A percentile compares a stretch with the other conserved stretches of the same genome.
Evolutionary conservation across 1,140 invertebrate species (phyloP).

Genomic region (Bombus superbus): DNA sequence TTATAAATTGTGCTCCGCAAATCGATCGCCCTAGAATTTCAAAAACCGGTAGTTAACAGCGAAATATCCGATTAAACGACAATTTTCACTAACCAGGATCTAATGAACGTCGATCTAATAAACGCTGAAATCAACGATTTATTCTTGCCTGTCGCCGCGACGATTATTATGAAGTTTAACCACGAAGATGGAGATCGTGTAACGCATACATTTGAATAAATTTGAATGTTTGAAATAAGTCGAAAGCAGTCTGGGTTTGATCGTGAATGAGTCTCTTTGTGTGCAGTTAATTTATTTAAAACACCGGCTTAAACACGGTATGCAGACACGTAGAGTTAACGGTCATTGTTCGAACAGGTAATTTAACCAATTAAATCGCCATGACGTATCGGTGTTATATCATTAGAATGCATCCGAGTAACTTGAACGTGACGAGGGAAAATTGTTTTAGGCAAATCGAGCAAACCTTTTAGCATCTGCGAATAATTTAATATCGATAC

Average conservation of each 20-base stretch:
- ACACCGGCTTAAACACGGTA: not conserved
- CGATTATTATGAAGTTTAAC: not conserved
- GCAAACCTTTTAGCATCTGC: too few species aligned
- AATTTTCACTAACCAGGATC: not conserved
- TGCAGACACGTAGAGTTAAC: not conserved
- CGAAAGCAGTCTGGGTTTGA: not conserved
- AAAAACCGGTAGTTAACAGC: not conserved
- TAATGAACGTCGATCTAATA: not conserved
- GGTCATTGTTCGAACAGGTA: not conserved
- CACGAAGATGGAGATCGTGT: not conserved
- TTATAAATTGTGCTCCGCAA: not conserved
- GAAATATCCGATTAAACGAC: not conserved
- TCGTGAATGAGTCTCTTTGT: not conserved
- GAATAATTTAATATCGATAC: too few species aligned
- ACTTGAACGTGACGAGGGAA: not conserved
- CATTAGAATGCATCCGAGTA: not conserved
- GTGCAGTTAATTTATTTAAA: constrained; percentile 19
- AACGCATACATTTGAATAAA: constrained; percentile 29
- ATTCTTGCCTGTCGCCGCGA: not conserved
- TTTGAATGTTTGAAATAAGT: not conserved
- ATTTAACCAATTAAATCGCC: not conserved
- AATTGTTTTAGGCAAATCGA: not conserved
- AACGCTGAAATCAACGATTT: not conserved
- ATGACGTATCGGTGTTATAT: not conserved
- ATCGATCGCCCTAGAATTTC: not conserved